These are phyloP conservation scores for Piezodorus guildinii DNA, from an alignment of 1,140 invertebrate genomes.

Conservation along the genomic window DNA sequence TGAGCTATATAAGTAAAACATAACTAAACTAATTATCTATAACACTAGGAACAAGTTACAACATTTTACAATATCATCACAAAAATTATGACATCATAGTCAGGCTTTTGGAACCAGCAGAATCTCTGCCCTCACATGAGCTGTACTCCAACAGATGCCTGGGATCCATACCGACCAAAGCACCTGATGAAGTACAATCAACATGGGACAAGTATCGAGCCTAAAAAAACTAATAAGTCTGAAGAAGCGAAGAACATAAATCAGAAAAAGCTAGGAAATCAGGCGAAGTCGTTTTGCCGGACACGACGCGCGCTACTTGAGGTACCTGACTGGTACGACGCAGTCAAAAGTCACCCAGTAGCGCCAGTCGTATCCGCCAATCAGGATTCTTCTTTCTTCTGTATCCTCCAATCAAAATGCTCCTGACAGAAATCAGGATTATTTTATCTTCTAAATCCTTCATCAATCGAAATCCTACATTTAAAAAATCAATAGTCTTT, in stretches of 20 bases:
- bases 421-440: neutral
- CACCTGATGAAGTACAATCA: conserved; percentile 98
- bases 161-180: conserved; percentile 75
- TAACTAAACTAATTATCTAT: too few relatives aligned
- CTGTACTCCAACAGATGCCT: conserved; percentile 95
- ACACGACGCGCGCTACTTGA: conserved; percentile 89
- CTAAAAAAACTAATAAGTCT: neutral
- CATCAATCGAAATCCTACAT: too few relatives aligned
- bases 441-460: too few relatives aligned
- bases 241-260: neutral
- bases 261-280: neutral
- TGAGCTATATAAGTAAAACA: too few relatives aligned
- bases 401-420: neutral
- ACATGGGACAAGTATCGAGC: conserved; percentile 44
- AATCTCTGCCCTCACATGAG: conserved; percentile 39
- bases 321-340: conserved; percentile 72
- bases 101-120: neutral
- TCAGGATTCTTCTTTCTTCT: neutral
- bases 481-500: too few relatives aligned
- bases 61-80: too few relatives aligned
- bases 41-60: too few relatives aligned
- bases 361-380: conserved; percentile 12
- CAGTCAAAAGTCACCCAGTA: conserved; percentile 19
- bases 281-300: conserved; percentile 19
- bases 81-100: neutral